Evolutionary conservation across 2,888 invertebrate species (phyloP).

Genomic region (Neoaliturus tenellus): DNA sequence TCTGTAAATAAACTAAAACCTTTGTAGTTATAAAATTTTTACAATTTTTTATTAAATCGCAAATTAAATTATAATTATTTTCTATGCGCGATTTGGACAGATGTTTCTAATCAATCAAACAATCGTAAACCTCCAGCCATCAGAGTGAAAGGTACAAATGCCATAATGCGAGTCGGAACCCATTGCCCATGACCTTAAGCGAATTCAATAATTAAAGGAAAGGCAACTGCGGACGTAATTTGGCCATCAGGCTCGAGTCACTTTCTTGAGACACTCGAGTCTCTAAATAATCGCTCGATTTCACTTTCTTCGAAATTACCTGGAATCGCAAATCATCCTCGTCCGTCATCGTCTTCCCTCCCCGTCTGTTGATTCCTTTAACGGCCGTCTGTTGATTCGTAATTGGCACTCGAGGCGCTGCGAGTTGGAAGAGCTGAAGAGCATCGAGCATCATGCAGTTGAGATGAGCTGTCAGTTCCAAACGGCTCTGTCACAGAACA

Average conservation of each 20-base stretch:
- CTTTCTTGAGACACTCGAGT: constrained; percentile 27
- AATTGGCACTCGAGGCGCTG: neutral
- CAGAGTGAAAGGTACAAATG: constrained; percentile 14
- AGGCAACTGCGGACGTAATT: constrained; percentile 4
- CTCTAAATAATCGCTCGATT: constrained; percentile 19
- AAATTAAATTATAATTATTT: no score
- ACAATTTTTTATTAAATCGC: no score
- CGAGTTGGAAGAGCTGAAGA: neutral
- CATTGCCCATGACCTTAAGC: constrained; percentile 5
- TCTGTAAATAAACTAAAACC: no score
- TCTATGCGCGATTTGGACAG: neutral
- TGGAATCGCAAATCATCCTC: constrained; percentile 35
- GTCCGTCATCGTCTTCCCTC: neutral
- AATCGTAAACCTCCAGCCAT: neutral
- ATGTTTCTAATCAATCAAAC: neutral
- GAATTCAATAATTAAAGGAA: constrained; percentile 33
- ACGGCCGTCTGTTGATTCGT: neutral
- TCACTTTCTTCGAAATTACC: constrained; percentile 19
- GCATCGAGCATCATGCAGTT: neutral
- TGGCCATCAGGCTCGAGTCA: constrained; percentile 17
- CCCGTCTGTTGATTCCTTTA: constrained; percentile 10
- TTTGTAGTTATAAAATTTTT: no score
- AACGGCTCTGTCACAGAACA: no score
- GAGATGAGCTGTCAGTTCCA: neutral
- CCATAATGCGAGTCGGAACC: neutral